Base-by-base conservation (phyloP, 2,113 vertebrate genomes). In the Hippocampus guttulatus region DNA sequence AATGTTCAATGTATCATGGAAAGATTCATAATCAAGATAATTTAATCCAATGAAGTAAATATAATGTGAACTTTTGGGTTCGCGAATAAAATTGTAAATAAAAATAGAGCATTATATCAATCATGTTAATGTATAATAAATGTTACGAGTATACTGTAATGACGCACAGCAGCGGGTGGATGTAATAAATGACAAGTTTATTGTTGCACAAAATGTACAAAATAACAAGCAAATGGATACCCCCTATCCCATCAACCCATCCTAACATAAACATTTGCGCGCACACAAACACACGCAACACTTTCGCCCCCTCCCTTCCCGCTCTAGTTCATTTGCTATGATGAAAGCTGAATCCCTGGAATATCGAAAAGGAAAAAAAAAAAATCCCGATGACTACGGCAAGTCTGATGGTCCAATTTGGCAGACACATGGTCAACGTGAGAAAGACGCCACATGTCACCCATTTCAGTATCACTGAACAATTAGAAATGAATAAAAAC, bases 151-250 rank as follows among this genome's bases (percentile, higher is more conserved):
- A 60, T 3, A 6, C 27, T 30, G 16, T 16, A 61, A 33, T 33
- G 15, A 78, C 43, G 33, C 2, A 76, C 71, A 38, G 10, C 81
- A n/a, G 2, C 45, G 63, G 73, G 52, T 74, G 47, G 89, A 90
- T 89, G 90, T 94, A 89, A 90, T 93, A 92, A 93, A 94, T 92
- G 92, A 92, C 79, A 84, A 91, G 91, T 95, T 95, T 95, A 95
- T 95, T 94, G 90, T 93, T 92, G 93, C 92, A 92, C 93, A 93
- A 92, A 92, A 95, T 93, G 93, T 94, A 94, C 93, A 94, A 95
- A 95, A 95, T 91, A 95, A 95, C 91, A 94, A 93, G 92, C 92
- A 93, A 93, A 93, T 92, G 94, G 91, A 91, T 85, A 88, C 82
- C 79, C 79, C 30, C 73, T 73, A 75, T 69, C 60, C 75, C 64